Evolutionary conservation across 2,888 invertebrate species (phyloP), one percentile per base, ranked within the genome.

Genomic region (Notodromas monacha): DNA sequence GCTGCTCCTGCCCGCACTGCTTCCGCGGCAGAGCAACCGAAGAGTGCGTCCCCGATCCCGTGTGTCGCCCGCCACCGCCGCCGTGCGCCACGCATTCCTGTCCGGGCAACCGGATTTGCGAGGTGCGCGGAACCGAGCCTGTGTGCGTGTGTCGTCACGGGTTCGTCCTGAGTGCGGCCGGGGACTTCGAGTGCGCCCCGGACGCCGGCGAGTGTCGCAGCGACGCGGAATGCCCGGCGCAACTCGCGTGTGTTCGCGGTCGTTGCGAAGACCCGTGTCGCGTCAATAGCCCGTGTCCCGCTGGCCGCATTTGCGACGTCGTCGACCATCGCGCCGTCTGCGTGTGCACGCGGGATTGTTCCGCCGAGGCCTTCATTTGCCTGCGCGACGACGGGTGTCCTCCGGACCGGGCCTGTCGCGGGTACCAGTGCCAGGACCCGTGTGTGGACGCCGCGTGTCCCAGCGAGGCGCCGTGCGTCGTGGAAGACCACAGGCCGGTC

Each of bases 401-500:
- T 34, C 56, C 63, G 39, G 64, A 70, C 44, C 60, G 69, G 51
- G 72, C 76, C 40, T 79, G 79, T 54, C 63, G 65, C 49, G 70
- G 70, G 50, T 76, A 69, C 52, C 65, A 70, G 56, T 79, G 79
- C 52, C 64, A 73, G 55, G 72, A 79, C 55, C 79, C 79, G 40
- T 79, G 79, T 56, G 60, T 61, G 49, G 65, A 65, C 47, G 67
- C 68, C 46, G 68, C 67, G 52, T 77, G 77, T 55, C 68, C 70
- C 44, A 60, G 62, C 43, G 64, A 65, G 47, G 68, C 73, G 41
- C 77, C 79, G 44, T 81, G 81, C 59, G 68, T 68, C 55, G 77
- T 77, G 44, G 74, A 77, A 63, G 73, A 77, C 54, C 81, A 81
- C 60, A 73, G 69, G 57, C 70, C 79, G 43, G 67, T 72, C 54